phyloP scores from a whole-genome alignment of 2,888 invertebrate species.

The Brachylomia viminalis region DNA sequence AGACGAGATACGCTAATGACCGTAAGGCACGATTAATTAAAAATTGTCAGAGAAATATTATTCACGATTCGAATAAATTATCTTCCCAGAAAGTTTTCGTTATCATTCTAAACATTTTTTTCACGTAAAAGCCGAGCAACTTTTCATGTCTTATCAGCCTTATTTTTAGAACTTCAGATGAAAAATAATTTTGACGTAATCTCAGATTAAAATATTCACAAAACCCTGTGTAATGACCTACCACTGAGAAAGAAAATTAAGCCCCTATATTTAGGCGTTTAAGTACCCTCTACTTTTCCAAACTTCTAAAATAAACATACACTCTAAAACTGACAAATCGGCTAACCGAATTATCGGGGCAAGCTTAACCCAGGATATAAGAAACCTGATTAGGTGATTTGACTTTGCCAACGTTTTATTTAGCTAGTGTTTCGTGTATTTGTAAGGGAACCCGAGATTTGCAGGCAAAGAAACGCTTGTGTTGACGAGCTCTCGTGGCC shows the following conservation, averaged over 20 bases:
- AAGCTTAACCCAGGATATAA: background rate
- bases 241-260: background rate
- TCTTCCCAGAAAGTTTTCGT: conserved; percentile 14
- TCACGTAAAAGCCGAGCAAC: background rate
- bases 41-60: conserved; percentile 2
- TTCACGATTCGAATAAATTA: conserved; percentile 3
- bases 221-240: background rate
- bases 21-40: background rate
- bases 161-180: background rate
- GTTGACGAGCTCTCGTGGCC: conserved; percentile 34
- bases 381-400: conserved; percentile 11
- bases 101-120: conserved; percentile 37
- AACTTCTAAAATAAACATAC: background rate
- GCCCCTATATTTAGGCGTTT: background rate
- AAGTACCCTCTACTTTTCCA: background rate
- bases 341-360: background rate
- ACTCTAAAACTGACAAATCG: conserved; percentile 10
- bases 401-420: conserved; percentile 16
- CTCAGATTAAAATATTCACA: background rate
- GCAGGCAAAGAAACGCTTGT: conserved; percentile 41
- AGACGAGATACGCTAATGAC: conserved; percentile 17
- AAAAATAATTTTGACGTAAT: conserved; percentile 7
- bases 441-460: conserved; percentile 23
- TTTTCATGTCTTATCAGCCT: conserved; percentile 16
- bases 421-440: conserved; percentile 15